These are phyloP conservation scores for Alaudala cheleensis DNA, from an alignment of 2,113 vertebrate species.

Conservation along the genomic window DNA sequence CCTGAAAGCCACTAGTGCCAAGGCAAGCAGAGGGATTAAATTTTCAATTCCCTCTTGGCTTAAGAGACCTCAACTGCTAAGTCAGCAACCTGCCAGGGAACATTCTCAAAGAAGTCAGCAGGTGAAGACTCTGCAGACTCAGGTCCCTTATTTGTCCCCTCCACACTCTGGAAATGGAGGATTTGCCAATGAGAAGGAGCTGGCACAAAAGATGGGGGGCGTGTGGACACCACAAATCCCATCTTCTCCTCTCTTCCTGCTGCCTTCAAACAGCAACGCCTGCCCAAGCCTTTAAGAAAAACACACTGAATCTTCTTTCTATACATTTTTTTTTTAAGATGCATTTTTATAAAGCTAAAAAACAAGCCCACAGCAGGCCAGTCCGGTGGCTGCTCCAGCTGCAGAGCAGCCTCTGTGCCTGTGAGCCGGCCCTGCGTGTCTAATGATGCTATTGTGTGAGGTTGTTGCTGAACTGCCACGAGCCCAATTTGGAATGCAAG, in stretches of 20 bases:
- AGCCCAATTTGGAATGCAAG: conserved; percentile 36
- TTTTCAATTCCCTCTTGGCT: not conserved
- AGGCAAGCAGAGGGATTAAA: not conserved
- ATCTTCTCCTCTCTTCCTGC: not conserved
- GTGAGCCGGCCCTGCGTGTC: conserved; percentile 46
- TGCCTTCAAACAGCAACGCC: not conserved
- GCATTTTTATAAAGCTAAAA: not conserved
- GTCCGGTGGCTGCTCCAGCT: conserved; percentile 32
- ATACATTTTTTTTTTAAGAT: not conserved
- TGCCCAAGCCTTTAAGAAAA: not conserved
- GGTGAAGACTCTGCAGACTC: not conserved
- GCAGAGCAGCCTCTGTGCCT: conserved; percentile 17
- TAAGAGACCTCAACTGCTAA: not conserved
- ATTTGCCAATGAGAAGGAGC: not conserved
- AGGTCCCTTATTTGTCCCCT: not conserved
- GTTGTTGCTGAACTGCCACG: not conserved
- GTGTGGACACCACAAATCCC: not conserved
- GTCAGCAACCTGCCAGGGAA: not conserved
- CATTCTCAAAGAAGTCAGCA: not conserved
- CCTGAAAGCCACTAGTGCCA: not conserved
- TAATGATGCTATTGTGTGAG: conserved; percentile 56
- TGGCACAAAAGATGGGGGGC: rapidly evolving
- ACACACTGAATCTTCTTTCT: not conserved
- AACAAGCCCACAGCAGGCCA: not conserved
- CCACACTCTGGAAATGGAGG: not conserved